Evolutionary conservation across 2,888 invertebrate genomes (phyloP).

Genomic region (Melanophora roralis): DNA sequence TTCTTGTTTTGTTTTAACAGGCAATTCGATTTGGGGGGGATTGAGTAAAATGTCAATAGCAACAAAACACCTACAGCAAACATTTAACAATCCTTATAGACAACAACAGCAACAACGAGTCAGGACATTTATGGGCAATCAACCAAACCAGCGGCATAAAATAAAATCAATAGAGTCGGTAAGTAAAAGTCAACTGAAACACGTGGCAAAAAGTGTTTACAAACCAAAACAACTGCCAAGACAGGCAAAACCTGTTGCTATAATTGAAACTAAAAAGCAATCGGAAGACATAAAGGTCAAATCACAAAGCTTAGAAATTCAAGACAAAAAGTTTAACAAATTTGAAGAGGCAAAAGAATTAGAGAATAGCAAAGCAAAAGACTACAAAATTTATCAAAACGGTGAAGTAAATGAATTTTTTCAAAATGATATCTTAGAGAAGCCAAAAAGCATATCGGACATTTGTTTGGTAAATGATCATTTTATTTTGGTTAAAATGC

Average conservation of each 20-base stretch:
- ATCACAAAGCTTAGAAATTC: conserved; percentile 7
- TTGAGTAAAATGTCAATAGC: conserved; percentile 48
- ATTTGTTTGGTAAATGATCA: conserved; percentile 73
- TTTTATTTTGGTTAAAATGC: conserved; percentile 74
- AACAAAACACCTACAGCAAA: conserved; percentile 23
- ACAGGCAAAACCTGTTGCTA: conserved; percentile 51
- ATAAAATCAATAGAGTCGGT: conserved; percentile 31
- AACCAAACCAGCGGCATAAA: background rate
- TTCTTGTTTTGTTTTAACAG: conserved; percentile 37
- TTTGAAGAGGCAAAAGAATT: background rate
- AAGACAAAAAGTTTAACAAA: background rate
- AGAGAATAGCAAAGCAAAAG: background rate
- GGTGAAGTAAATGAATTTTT: conserved; percentile 69
- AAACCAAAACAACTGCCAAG: conserved; percentile 21
- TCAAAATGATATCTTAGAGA: conserved; percentile 45
- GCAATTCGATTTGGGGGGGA: background rate
- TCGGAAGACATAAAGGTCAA: background rate
- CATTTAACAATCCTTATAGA: background rate
- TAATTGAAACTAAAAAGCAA: background rate
- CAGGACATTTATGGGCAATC: background rate
- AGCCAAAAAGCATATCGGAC: conserved; percentile 69
- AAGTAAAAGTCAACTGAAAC: background rate
- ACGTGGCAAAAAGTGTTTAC: conserved; percentile 9
- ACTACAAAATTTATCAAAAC: conserved; percentile 67
- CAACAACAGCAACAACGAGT: conserved; percentile 7